A percentile compares a stretch with the other conserved stretches of the same genome.
Conservation (phyloP, 1,140 invertebrate species). For the Agrilus planipennis region DNA sequence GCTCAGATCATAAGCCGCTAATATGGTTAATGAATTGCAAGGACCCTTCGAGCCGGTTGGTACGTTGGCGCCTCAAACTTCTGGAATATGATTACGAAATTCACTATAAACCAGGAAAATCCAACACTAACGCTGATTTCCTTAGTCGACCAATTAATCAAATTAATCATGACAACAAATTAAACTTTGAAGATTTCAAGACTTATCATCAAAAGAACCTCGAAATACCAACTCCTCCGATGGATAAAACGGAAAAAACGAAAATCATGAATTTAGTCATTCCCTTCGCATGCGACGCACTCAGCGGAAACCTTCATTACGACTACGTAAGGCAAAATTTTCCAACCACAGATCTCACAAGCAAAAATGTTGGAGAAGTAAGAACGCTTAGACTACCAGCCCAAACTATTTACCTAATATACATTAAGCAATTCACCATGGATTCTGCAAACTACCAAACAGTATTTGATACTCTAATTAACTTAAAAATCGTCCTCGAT, state of each 20-base stretch:
- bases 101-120: conserved; percentile 29
- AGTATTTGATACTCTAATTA: not conserved
- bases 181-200: not conserved
- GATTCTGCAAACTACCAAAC: not conserved
- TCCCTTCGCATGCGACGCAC: not conserved
- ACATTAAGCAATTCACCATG: not conserved
- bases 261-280: not conserved
- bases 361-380: not conserved
- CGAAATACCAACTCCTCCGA: not conserved
- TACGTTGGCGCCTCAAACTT: conserved; percentile 16
- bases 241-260: not conserved
- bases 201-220: not conserved
- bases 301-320: not conserved
- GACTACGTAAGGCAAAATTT: conserved; percentile 5
- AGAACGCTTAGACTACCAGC: not conserved
- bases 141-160: not conserved
- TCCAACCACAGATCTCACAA: not conserved
- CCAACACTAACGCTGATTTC: conserved; percentile 28
- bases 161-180: not conserved
- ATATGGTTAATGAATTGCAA: conserved; percentile 1
- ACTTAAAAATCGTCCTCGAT: not conserved
- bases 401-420: conserved; percentile 1
- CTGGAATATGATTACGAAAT: conserved; percentile 5
- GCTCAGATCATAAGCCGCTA: conserved; percentile 1
- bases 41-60: not conserved